A percentile compares a stretch with the other conserved stretches of the same genome.
These are phyloP conservation scores for Malaclemys terrapin DNA, from an alignment of 2,113 vertebrate species.

Conservation along the genomic window DNA sequence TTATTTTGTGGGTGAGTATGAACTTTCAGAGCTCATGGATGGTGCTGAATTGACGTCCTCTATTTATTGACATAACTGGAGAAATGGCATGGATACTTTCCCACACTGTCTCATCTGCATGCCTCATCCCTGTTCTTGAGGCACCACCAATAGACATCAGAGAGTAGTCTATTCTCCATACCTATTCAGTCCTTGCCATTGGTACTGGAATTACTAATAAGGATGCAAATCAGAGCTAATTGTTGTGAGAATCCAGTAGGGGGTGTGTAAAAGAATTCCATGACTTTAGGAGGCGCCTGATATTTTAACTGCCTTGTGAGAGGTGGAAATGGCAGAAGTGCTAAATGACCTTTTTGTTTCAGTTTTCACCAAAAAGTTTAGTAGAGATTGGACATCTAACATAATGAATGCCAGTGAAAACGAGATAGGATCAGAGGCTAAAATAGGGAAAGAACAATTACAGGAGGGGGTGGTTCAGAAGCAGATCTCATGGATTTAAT, in stretches of 20 bases:
- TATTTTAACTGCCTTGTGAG: neutral
- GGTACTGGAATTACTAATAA: neutral
- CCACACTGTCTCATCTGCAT: neutral
- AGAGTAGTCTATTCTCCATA: neutral
- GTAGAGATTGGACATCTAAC: too few relatives aligned
- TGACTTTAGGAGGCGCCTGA: neutral
- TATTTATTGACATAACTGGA: neutral
- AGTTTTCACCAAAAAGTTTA: too few relatives aligned
- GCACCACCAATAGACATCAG: neutral
- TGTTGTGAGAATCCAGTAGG: neutral
- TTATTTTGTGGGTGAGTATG: neutral
- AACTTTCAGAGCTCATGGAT: neutral
- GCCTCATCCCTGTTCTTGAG: neutral
- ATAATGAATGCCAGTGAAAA: too few relatives aligned
- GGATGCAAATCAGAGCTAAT: neutral
- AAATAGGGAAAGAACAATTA: too few relatives aligned
- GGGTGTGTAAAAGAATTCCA: neutral
- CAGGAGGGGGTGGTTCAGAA: neutral
- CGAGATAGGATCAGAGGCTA: too few relatives aligned
- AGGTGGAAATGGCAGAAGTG: too few relatives aligned
- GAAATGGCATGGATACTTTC: neutral
- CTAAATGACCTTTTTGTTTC: too few relatives aligned
- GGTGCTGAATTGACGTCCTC: neutral
- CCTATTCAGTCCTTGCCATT: neutral
- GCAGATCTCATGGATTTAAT: neutral